A percentile compares a stretch with the other conserved stretches of the same genome.
phyloP scores from a whole-genome alignment of 2,888 invertebrate species.

The Drosophila peninsularis region DNA sequence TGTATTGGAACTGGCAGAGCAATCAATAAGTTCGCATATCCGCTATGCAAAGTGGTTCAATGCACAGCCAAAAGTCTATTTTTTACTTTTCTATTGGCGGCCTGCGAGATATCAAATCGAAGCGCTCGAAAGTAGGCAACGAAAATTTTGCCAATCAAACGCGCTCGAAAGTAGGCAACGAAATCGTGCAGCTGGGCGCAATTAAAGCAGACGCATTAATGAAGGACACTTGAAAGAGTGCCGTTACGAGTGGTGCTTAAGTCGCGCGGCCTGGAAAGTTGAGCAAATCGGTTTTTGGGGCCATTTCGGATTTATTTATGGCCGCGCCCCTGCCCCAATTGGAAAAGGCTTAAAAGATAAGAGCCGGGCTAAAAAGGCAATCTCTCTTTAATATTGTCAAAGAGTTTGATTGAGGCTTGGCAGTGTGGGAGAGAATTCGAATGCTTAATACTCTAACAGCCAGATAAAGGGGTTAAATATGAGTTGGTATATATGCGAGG shows the following conservation, averaged over 20 bases:
- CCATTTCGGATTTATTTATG: slow-evolving; percentile 39
- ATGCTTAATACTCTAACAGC: neutral
- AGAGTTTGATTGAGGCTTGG: neutral
- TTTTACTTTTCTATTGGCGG: slow-evolving; percentile 4
- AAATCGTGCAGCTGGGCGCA: slow-evolving; percentile 26
- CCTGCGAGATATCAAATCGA: slow-evolving; percentile 37
- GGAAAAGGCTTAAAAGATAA: slow-evolving; percentile 4
- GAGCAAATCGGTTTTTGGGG: slow-evolving; percentile 30
- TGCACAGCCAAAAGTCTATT: slow-evolving; percentile 47
- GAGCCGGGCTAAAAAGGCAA: slow-evolving; percentile 10
- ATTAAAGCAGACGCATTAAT: slow-evolving; percentile 49
- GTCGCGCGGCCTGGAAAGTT: slow-evolving; percentile 3
- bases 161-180: slow-evolving; percentile 20
- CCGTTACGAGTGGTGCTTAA: slow-evolving; percentile 16
- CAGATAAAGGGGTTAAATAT: neutral
- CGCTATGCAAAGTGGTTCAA: slow-evolving; percentile 56
- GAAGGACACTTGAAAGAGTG: slow-evolving; percentile 29
- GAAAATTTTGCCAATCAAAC: slow-evolving; percentile 24
- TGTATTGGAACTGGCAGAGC: slow-evolving; percentile 43
- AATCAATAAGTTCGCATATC: slow-evolving; percentile 72
- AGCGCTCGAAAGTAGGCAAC: slow-evolving; percentile 22
- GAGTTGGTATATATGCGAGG: too few relatives aligned
- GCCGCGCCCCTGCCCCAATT: neutral
- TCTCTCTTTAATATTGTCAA: slow-evolving; percentile 2
- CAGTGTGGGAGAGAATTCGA: neutral